Base-by-base conservation (phyloP, 2,113 vertebrate genomes). In the Cryptomyrus ogoouensis region DNA sequence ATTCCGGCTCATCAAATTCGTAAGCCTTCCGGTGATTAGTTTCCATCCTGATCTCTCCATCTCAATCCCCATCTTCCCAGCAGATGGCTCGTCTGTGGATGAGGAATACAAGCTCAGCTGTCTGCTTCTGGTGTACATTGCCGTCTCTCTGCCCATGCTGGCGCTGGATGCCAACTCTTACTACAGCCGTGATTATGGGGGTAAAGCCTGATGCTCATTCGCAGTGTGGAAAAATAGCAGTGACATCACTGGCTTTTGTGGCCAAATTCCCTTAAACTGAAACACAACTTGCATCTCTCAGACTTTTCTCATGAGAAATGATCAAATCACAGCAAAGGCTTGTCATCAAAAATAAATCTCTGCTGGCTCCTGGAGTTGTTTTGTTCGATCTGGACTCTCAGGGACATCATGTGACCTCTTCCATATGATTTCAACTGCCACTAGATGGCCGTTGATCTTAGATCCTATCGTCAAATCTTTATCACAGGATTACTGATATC, bases 21-120 rank as follows among this genome's bases (percentile, higher is more conserved):
- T 3, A n/a, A 46, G 42, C 5, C 17, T 84, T 24, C 19, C 42
- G 0, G 21, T 46, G 19, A 46, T 47, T 47, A 3, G 35, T 80
- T 87, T 27, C 85, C 49, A 5, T 53, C 49, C 46, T 9, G 3
- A 84, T 53, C 85, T 31, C 49, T 53, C 85, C 27, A 24, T 2
- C 27, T 46, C 85, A 3, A 49, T 53, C 49, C 80, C 42, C 19
- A 12, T 83, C 8, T 42, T 74, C 74, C 5, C 87, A 84, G 19
- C 94, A 98, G 98, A 98, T 1, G 95, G 93, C 92, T 93, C 93
- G 0, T 97, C 97, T 35, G 70, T 93, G 0, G 98, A 99, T 87
- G 97, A 99, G 88, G 98, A 99, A 58, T 98, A 97, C 94, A 98
- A 97, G 92, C 92, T 97, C 90, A 95, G 96, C 85, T 97, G 96